Evolutionary conservation across 2,797 vertebrate species (phyloP).

Genomic region (Columba guinea): DNA sequence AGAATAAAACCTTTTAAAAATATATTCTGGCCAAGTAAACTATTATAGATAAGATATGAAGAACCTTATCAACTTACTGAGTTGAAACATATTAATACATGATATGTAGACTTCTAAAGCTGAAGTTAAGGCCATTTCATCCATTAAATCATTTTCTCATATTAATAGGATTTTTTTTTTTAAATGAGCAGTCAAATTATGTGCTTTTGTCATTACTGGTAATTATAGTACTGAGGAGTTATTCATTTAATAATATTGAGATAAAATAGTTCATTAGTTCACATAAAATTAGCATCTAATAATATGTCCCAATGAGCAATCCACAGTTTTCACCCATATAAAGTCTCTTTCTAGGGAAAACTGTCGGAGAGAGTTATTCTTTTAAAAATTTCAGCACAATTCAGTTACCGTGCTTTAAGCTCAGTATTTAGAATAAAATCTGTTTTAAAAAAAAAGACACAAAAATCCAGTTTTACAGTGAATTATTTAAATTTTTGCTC

Average conservation of each 20-base stretch:
- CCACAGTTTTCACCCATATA: neutral
- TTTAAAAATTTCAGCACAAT: neutral
- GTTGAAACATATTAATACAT: slow-evolving; percentile 63
- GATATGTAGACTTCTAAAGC: slow-evolving; percentile 50
- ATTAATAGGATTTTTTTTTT: slow-evolving; percentile 43
- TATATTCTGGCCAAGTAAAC: slow-evolving; percentile 48
- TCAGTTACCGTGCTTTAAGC: neutral
- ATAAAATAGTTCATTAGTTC: slow-evolving; percentile 65
- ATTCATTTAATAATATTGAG: slow-evolving; percentile 66
- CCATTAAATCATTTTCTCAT: slow-evolving; percentile 59
- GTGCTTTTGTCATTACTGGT: slow-evolving; percentile 65
- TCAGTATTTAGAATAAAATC: neutral
- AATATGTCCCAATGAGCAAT: slow-evolving; percentile 11
- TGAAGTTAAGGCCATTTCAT: slow-evolving; percentile 60
- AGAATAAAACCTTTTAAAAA: slow-evolving; percentile 41
- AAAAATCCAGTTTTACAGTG: neutral
- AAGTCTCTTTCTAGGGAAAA: neutral
- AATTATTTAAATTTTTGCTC: neutral
- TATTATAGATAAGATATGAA: slow-evolving; percentile 44
- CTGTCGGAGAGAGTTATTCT: neutral
- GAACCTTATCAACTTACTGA: slow-evolving; percentile 52
- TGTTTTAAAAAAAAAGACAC: neutral
- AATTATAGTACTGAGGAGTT: slow-evolving; percentile 56
- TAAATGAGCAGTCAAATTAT: slow-evolving; percentile 43
- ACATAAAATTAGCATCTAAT: slow-evolving; percentile 46